Percentiles rank a stretch among this genome's conserved stretches.
These are phyloP conservation scores for Gonocerus acuteangulatus DNA, from an alignment of 2,888 invertebrate species.

Conservation along the genomic window DNA sequence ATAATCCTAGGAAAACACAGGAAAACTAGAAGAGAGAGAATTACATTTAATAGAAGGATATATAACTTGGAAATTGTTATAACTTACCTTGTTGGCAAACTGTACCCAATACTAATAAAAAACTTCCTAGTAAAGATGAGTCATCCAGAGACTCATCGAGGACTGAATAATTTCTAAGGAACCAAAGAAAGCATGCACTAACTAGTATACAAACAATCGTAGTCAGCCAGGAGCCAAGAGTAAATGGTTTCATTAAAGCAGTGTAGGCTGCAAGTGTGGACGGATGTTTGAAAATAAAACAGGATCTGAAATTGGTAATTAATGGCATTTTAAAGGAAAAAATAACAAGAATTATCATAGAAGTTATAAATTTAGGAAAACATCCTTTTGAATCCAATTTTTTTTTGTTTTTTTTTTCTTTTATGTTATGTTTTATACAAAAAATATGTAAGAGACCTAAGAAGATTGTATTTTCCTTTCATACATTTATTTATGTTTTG, in stretches of 20 bases:
- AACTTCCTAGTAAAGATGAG: slow-evolving; percentile 21
- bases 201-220: slow-evolving; percentile 16
- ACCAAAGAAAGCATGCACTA: slow-evolving; percentile 25
- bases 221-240: slow-evolving; percentile 30
- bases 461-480: no score
- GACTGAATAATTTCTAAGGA: slow-evolving; percentile 22
- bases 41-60: no score
- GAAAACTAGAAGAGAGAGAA: no score
- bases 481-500: no score
- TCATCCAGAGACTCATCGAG: slow-evolving; percentile 27
- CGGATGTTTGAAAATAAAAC: slow-evolving; percentile 36
- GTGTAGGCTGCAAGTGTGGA: slow-evolving; percentile 32
- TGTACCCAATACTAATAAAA: slow-evolving; percentile 30
- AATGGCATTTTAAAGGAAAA: no score
- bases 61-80: neutral
- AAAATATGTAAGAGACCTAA: no score
- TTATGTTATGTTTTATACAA: no score
- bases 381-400: no score
- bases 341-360: no score
- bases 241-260: slow-evolving; percentile 34
- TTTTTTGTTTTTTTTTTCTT: no score
- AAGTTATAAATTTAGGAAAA: no score
- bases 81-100: slow-evolving; percentile 34
- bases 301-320: slow-evolving; percentile 32
- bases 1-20: slow-evolving; percentile 19